Conservation (phyloP, 1,140 invertebrate genomes). For the Dolichoris vasculosae region DNA sequence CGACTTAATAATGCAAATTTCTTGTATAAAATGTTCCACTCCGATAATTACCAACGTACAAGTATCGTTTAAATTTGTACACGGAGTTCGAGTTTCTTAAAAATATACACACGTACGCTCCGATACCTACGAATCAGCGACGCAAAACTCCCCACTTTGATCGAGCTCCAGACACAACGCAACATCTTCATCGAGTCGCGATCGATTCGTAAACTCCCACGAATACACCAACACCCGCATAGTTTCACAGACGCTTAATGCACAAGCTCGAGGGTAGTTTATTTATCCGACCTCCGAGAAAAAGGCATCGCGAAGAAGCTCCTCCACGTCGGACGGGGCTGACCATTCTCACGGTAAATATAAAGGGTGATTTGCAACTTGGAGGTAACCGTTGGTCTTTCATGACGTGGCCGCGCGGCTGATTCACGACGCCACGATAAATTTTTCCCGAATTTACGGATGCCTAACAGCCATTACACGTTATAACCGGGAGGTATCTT, state of each 20-base stretch:
- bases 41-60: too few species aligned
- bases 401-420: slow-evolving; percentile 52
- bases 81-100: too few species aligned
- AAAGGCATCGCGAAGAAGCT: background rate
- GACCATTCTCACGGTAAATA: slow-evolving; percentile 75
- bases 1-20: too few species aligned
- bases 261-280: slow-evolving; percentile 34
- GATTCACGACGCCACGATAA: slow-evolving; percentile 68
- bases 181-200: too few species aligned
- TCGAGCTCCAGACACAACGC: too few species aligned
- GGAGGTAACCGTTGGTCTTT: background rate
- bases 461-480: background rate
- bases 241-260: background rate
- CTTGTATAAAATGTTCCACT: too few species aligned
- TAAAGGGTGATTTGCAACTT: slow-evolving; percentile 73
- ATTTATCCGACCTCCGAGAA: slow-evolving; percentile 60
- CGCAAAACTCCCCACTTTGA: too few species aligned
- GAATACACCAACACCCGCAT: background rate
- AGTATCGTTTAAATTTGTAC: too few species aligned
- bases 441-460: slow-evolving; percentile 68
- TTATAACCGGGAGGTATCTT: slow-evolving; percentile 3
- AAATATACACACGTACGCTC: too few species aligned
- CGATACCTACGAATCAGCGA: too few species aligned
- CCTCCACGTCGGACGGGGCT: slow-evolving; percentile 51
- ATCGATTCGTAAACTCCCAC: background rate